Percentiles rank a stretch among this genome's conserved stretches.
Conservation (phyloP, 2,888 invertebrate species). For the Scrobipalpa atriplicella region DNA sequence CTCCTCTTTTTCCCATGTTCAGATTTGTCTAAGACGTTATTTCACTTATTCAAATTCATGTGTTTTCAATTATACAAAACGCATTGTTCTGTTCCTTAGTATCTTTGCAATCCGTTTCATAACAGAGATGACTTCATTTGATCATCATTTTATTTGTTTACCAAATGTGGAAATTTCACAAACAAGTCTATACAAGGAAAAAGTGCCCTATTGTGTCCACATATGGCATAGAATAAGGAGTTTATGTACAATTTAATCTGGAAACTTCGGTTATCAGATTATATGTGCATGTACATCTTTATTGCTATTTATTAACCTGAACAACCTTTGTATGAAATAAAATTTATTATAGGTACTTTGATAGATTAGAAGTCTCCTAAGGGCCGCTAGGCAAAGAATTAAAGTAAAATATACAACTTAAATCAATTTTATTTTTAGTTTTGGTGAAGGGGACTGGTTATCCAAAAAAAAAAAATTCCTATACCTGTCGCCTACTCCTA, state of each 20-base stretch:
- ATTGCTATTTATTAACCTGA: neutral
- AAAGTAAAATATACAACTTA: no score
- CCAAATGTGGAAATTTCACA: neutral
- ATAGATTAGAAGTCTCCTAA: no score
- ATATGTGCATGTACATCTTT: neutral
- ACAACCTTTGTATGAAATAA: neutral
- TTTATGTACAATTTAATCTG: neutral
- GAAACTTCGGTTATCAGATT: constrained; percentile 1
- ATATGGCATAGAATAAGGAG: neutral
- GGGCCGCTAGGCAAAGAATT: no score
- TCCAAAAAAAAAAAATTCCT: no score
- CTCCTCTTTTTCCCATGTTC: no score
- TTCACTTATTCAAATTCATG: no score
- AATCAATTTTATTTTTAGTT: no score
- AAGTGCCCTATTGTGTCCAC: neutral
- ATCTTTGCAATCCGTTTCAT: neutral
- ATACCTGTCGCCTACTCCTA: no score
- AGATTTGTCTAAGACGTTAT: no score
- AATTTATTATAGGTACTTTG: neutral
- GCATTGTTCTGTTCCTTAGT: neutral
- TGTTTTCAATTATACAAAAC: neutral
- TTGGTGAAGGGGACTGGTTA: no score
- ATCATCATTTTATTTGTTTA: constrained; percentile 7
- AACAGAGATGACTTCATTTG: neutral
- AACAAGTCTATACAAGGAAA: neutral